Conservation (phyloP, 2,797 vertebrate genomes). For the Tragopan temminckii region DNA sequence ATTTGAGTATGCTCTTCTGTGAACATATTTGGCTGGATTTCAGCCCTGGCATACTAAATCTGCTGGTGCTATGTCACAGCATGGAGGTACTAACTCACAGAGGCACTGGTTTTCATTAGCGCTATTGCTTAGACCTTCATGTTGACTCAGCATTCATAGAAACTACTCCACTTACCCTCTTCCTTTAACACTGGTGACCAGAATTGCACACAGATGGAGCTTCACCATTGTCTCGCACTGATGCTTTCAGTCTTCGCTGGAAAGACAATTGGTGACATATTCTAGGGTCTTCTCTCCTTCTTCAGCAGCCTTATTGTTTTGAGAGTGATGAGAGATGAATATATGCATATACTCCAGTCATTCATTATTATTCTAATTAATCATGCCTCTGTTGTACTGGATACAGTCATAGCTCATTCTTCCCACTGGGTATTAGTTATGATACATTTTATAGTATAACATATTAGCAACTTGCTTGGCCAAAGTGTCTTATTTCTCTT, state of each 20-base stretch:
- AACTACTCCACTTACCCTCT: not conserved
- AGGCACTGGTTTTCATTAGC: not conserved
- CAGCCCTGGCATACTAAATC: not conserved
- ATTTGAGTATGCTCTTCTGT: not conserved
- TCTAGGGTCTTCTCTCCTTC: not conserved
- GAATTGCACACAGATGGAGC: not conserved
- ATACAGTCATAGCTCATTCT: not conserved
- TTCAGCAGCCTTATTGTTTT: not conserved
- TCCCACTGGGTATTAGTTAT: not conserved
- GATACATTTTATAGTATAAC: not conserved
- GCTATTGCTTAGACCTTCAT: not conserved
- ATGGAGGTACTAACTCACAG: not conserved
- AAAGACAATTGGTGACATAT: not conserved
- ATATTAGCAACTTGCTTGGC: not conserved
- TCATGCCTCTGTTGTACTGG: not conserved
- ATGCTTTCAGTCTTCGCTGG: not conserved
- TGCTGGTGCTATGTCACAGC: not conserved
- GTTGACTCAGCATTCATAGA: not conserved
- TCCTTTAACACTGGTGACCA: not conserved
- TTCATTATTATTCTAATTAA: not conserved
- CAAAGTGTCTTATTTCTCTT: not conserved
- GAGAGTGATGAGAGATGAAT: not conserved
- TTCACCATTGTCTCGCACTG: not conserved
- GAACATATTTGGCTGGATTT: not conserved
- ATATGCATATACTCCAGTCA: not conserved